phyloP scores from a whole-genome alignment of 2,113 vertebrate species.

The Apus apus region DNA sequence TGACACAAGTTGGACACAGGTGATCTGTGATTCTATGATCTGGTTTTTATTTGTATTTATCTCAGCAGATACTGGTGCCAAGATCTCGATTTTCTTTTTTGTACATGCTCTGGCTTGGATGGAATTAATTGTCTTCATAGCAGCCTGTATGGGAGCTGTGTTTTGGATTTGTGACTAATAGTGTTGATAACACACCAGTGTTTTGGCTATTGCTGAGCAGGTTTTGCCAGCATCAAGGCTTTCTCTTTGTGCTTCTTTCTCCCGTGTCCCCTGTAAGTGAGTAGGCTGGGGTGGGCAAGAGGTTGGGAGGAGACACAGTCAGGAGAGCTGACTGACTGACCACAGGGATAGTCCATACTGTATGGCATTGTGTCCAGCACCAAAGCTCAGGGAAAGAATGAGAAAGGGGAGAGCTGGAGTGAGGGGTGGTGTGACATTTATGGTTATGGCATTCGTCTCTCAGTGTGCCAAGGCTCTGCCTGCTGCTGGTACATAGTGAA shows the following conservation, averaged over 20 bases:
- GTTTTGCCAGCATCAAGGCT: background rate
- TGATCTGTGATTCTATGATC: background rate
- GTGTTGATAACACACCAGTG: background rate
- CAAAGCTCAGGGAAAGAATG: background rate
- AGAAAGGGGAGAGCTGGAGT: background rate
- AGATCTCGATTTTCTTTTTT: background rate
- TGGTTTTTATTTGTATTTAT: background rate
- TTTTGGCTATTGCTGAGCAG: background rate
- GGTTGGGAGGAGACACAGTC: background rate
- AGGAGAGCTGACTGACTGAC: accelerated
- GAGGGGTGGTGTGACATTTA: accelerated
- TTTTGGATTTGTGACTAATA: background rate
- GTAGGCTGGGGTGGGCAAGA: background rate
- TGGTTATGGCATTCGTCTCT: background rate
- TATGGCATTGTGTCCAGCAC: too few relatives aligned
- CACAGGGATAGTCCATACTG: background rate
- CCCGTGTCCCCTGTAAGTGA: accelerated
- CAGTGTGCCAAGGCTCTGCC: background rate
- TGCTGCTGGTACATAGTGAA: background rate
- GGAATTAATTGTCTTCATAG: background rate
- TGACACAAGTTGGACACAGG: too few relatives aligned
- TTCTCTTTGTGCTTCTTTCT: background rate
- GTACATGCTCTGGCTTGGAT: background rate
- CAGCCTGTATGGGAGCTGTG: background rate
- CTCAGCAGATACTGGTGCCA: background rate